A percentile compares a stretch with the other conserved stretches of the same genome.
Evolutionary conservation across 2,888 invertebrate genomes (phyloP).

Genomic region (Trichogramma evanescens): DNA sequence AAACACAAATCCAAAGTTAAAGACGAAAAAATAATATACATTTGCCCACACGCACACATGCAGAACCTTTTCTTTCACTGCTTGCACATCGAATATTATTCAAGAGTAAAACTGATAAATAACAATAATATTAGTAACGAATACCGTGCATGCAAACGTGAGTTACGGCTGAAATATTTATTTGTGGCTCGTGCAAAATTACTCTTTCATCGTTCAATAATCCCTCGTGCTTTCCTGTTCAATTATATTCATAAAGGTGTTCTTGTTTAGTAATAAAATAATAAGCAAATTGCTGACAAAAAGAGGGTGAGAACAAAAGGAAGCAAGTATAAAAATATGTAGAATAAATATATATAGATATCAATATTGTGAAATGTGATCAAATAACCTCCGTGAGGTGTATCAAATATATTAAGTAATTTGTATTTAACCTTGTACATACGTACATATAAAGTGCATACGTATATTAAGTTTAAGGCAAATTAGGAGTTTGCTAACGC

Average conservation of each 20-base stretch:
- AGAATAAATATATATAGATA: background rate
- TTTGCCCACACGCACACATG: constrained; percentile 13
- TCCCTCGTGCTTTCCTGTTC: too few relatives aligned
- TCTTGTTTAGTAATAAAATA: too few relatives aligned
- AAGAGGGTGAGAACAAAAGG: constrained; percentile 2
- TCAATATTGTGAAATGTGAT: background rate
- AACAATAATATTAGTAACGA: too few relatives aligned
- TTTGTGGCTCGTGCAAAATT: background rate
- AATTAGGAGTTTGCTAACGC: constrained; percentile 17
- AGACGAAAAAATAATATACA: background rate
- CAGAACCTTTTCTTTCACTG: constrained; percentile 30
- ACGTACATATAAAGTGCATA: constrained; percentile 16
- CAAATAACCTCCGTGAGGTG: constrained; percentile 35
- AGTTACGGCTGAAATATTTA: background rate
- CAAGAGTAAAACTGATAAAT: too few relatives aligned
- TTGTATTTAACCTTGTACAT: constrained; percentile 17
- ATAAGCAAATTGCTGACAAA: constrained; percentile 4
- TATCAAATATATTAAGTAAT: constrained; percentile 7
- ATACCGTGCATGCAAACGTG: constrained; percentile 16
- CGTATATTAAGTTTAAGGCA: constrained; percentile 14
- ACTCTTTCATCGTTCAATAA: background rate
- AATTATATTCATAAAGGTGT: too few relatives aligned
- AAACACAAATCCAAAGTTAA: constrained; percentile 45
- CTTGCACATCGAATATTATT: constrained; percentile 28
- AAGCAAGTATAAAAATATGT: background rate